Conservation (phyloP, 2,888 invertebrate genomes). For the Drosophila melanosoma region DNA sequence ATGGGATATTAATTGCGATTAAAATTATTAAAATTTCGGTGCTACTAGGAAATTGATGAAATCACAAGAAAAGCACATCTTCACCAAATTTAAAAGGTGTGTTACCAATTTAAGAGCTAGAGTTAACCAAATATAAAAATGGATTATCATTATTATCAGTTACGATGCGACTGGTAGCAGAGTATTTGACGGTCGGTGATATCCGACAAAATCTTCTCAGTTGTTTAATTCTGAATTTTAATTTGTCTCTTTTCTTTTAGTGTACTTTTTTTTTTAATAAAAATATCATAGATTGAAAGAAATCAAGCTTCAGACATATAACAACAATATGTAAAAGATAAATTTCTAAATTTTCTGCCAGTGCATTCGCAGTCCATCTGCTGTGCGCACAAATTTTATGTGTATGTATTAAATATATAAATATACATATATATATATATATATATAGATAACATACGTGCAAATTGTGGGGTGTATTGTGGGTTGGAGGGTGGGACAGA, state of each 20-base stretch:
- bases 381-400: neutral
- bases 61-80: neutral
- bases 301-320: neutral
- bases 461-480: no score
- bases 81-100: neutral
- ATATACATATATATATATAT: neutral
- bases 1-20: neutral
- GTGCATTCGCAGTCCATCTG: slow-evolving; percentile 20
- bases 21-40: neutral
- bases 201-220: no score
- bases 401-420: neutral
- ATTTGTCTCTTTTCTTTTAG: no score
- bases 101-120: neutral
- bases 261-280: neutral
- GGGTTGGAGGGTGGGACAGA: neutral
- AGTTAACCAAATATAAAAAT: no score
- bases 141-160: no score
- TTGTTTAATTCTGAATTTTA: no score
- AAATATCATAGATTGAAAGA: neutral
- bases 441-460: neutral
- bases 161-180: no score
- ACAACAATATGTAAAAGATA: neutral
- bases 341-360: slow-evolving; percentile 1
- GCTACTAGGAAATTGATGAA: neutral
- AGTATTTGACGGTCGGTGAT: no score